Evolutionary conservation across 2,888 invertebrate genomes (phyloP).

Genomic region (Graphium colonna): DNA sequence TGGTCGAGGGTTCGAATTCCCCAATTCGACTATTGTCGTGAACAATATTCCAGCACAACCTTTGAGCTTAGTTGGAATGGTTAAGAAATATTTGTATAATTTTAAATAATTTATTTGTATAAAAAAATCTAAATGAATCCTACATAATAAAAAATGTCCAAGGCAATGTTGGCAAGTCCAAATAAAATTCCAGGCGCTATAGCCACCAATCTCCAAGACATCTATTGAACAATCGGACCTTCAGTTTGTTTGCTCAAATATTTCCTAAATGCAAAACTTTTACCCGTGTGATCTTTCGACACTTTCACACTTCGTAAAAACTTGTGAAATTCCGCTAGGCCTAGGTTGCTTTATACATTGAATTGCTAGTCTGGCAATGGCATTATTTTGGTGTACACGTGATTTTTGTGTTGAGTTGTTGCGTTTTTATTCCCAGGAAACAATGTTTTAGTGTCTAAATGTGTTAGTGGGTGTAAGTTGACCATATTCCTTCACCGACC

Average conservation of each 20-base stretch:
- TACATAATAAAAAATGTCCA: no score
- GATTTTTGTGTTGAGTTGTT: background rate
- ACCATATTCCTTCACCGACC: background rate
- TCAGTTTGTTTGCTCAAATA: constrained; percentile 8
- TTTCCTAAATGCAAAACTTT: constrained; percentile 4
- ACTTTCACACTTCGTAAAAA: constrained; percentile 12
- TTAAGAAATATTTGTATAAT: no score
- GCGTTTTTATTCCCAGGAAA: background rate
- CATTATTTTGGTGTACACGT: constrained; percentile 1
- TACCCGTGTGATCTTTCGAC: background rate
- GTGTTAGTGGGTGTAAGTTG: background rate
- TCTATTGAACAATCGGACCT: constrained; percentile 8
- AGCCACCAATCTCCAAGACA: background rate
- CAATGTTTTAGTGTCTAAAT: background rate
- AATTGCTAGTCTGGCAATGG: background rate
- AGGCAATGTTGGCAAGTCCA: no score
- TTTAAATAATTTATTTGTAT: no score
- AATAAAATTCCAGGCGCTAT: no score
- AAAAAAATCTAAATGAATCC: no score
- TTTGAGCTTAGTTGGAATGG: no score
- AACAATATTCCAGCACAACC: no score
- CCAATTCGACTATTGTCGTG: no score
- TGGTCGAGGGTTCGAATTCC: no score
- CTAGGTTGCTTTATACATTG: background rate
- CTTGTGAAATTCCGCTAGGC: constrained; percentile 9